Evolutionary conservation across 2,797 vertebrate species (phyloP).

Genomic region (Hemibagrus guttatus): DNA sequence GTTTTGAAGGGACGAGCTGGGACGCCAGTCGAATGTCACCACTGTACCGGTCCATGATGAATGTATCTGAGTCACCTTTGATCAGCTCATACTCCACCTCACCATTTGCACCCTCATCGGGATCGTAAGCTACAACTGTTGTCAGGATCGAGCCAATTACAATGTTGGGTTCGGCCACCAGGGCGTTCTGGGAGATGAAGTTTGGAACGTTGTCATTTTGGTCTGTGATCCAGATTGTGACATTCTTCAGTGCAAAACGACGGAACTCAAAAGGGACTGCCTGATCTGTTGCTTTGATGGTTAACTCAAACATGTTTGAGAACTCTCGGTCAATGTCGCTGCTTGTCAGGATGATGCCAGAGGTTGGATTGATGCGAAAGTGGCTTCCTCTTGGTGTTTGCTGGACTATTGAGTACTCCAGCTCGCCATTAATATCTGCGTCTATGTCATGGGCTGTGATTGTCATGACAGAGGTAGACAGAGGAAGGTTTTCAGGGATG

Average conservation of each 20-base stretch:
- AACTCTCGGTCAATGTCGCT: slow-evolving; percentile 93
- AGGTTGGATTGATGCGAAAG: slow-evolving; percentile 83
- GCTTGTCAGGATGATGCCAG: slow-evolving; percentile 86
- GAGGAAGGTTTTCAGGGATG: slow-evolving; percentile 90
- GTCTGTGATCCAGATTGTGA: slow-evolving; percentile 94
- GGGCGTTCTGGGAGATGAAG: slow-evolving; percentile 91
- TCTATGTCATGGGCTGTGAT: slow-evolving; percentile 92
- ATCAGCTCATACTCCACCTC: slow-evolving; percentile 96
- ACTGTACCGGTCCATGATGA: slow-evolving; percentile 94
- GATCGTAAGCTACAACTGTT: slow-evolving; percentile 89
- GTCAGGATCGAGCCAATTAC: slow-evolving; percentile 91
- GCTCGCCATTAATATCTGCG: slow-evolving; percentile 91
- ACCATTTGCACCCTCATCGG: slow-evolving; percentile 91
- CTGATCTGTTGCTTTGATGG: slow-evolving; percentile 91
- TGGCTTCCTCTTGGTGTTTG: slow-evolving; percentile 91
- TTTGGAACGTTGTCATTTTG: slow-evolving; percentile 91
- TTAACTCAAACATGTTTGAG: slow-evolving; percentile 93
- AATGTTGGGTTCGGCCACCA: slow-evolving; percentile 88
- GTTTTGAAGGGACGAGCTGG: slow-evolving; percentile 84
- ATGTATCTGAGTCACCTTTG: slow-evolving; percentile 89
- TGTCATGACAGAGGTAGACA: slow-evolving; percentile 87
- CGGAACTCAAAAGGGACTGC: slow-evolving; percentile 90
- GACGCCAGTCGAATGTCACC: slow-evolving; percentile 91
- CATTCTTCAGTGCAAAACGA: slow-evolving; percentile 90
- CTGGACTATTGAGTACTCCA: slow-evolving; percentile 90